phyloP scores from a whole-genome alignment of 2,113 vertebrate species.

The Galemys pyrenaicus region DNA sequence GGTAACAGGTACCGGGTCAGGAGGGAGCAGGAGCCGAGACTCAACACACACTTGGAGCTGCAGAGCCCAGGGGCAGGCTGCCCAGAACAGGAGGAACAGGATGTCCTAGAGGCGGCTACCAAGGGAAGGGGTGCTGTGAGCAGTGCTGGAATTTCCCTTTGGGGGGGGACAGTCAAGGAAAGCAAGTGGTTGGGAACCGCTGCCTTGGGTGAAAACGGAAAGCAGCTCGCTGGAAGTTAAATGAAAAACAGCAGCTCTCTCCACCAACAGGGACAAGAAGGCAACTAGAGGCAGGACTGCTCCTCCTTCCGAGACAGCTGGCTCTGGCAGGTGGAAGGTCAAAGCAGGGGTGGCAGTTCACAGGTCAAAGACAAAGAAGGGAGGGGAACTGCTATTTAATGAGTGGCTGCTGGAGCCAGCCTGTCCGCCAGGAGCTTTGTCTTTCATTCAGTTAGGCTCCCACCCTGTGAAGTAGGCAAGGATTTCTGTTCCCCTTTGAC shows the following conservation, averaged over 20 bases:
- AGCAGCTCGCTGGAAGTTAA: neutral
- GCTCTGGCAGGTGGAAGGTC: neutral
- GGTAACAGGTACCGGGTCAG: neutral
- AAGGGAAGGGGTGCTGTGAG: neutral
- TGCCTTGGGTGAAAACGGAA: neutral
- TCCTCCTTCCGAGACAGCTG: accelerated
- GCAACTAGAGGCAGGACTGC: neutral
- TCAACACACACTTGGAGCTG: neutral
- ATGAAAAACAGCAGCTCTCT: neutral
- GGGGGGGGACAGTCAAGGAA: neutral
- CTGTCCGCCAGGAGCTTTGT: neutral
- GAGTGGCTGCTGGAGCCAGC: neutral
- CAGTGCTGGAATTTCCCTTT: neutral
- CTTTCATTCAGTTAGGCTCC: neutral
- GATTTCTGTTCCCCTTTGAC: neutral
- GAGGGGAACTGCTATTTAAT: neutral
- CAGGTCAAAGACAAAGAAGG: neutral
- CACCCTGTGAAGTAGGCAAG: neutral
- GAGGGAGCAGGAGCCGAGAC: neutral
- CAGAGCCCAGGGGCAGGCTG: neutral
- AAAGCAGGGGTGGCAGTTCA: neutral
- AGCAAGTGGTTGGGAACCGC: neutral
- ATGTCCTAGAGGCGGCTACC: accelerated
- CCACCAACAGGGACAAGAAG: accelerated
- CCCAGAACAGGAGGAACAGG: accelerated